A percentile compares a stretch with the other conserved stretches of the same genome.
Evolutionary conservation across 2,113 vertebrate species (phyloP).

Genomic region (Edolisoma coerulescens): DNA sequence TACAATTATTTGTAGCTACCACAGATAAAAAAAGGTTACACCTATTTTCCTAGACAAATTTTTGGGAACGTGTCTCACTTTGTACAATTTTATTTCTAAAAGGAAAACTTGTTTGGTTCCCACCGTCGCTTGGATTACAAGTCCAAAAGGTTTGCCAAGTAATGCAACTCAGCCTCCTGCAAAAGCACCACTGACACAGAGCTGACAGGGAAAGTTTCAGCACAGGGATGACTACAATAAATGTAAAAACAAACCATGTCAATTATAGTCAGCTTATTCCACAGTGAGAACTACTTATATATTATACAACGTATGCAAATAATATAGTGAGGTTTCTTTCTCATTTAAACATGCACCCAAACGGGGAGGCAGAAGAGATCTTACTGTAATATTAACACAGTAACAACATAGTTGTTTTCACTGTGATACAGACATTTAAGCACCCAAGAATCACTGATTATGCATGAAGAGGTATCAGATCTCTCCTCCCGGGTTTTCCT

Average conservation of each 20-base stretch:
- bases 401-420: neutral
- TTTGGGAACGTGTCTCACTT: neutral
- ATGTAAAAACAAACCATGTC: neutral
- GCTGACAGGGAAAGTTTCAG: neutral
- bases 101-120: neutral
- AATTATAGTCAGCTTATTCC: neutral
- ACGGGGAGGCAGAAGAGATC: neutral
- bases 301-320: neutral
- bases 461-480: neutral
- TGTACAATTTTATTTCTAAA: neutral
- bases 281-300: neutral
- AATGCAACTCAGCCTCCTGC: neutral
- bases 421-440: neutral
- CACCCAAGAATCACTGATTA: neutral
- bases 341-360: neutral
- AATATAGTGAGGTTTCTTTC: neutral
- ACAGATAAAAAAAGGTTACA: neutral
- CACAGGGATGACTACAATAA: neutral
- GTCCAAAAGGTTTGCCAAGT: neutral
- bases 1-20: neutral
- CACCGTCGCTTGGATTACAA: neutral
- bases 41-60: neutral
- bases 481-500: neutral
- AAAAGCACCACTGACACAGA: neutral
- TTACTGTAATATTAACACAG: neutral